These are phyloP conservation scores for Phaenicophaeus curvirostris DNA, from an alignment of 2,797 vertebrate species.

Conservation along the genomic window DNA sequence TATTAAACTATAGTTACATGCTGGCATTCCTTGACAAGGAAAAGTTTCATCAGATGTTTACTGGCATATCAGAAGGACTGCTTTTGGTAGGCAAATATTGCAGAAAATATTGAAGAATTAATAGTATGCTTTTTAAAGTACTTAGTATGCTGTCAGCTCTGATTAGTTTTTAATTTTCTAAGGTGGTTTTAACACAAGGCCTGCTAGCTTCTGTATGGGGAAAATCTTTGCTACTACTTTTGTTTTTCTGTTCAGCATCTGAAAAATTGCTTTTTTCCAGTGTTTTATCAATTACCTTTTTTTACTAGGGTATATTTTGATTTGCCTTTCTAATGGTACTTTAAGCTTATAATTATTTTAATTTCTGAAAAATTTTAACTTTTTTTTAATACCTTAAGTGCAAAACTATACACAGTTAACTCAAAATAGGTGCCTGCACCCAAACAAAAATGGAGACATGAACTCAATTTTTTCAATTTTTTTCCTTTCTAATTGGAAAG, in stretches of 20 bases:
- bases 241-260: background rate
- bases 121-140: background rate
- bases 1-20: background rate
- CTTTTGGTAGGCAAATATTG: background rate
- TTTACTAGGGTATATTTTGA: background rate
- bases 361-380: background rate
- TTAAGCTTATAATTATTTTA: background rate
- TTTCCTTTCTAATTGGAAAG: background rate
- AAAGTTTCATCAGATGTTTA: slow-evolving; percentile 10
- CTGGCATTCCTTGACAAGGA: background rate
- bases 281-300: background rate
- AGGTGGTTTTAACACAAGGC: background rate
- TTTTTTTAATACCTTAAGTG: too few relatives aligned
- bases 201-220: background rate
- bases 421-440: background rate
- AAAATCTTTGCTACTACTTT: background rate
- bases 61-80: background rate
- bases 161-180: background rate
- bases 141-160: background rate
- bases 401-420: background rate
- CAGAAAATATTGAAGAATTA: background rate
- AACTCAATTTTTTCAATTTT: background rate
- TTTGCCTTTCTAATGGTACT: background rate
- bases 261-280: background rate
- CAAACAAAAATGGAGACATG: background rate